Base-by-base conservation (phyloP, 2,888 invertebrate genomes). In the Leptopilina syphax region DNA sequence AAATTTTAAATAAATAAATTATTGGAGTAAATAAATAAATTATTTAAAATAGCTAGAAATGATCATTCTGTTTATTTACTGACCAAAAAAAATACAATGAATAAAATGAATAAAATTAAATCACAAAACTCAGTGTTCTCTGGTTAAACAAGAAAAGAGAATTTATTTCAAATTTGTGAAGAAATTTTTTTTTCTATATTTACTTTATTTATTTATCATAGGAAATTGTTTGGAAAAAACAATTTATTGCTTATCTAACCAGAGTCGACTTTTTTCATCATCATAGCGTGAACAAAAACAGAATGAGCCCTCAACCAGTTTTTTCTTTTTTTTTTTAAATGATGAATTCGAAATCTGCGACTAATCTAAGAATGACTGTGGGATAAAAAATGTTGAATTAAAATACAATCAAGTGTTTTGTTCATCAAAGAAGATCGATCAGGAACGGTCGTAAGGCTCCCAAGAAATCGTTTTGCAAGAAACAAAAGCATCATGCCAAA, bases 371-470 rank as follows among this genome's bases (percentile, higher is more conserved):
- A 3, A 68, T 68, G 50, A 68, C 50, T 68, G 27, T 24, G 12
- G 18, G 12, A 8, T 44, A 44, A 34, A 18, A 34, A 65, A 50
- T 65, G 77, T 5, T 13, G 47, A 65, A 44, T 8, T 44, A 8
- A 18, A 8, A 24, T 34, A 67, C 0, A n/a, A 27, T 78, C 13
- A 76, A 82, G 18, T 81, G 79, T 79, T 80, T 79, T 81, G 70
- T 80, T 66, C 60, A 83, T 34, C 41, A 47, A 79, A 76, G 79
- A 84, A 84, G 73, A 81, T 82, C 83, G 82, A 80, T 87, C 80
- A 83, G 84, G 83, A 87, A 85, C 84, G 85, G 85, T 88, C 84
- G 84, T 84, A 79, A 84, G 81, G 82, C 81, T 60, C 44, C 34
- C 34, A 34, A 34, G 65, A 44, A 47, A 13, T 65, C 34, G 6